Conservation (phyloP, 2,797 vertebrate genomes). For the Fringilla coelebs region DNA sequence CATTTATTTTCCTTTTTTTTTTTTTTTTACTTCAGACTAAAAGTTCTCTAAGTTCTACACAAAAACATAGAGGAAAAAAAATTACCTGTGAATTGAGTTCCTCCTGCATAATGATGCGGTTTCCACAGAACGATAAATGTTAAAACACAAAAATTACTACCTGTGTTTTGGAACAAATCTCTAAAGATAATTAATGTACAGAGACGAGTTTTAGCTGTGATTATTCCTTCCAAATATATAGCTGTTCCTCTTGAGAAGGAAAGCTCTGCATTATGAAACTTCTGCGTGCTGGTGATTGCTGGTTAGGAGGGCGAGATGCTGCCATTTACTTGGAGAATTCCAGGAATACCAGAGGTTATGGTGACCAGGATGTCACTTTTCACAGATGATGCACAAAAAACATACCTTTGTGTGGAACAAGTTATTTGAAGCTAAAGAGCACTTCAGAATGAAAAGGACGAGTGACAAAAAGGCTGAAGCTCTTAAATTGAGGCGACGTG, state of each 20-base stretch:
- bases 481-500: background rate
- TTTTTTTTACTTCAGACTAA: background rate
- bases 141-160: background rate
- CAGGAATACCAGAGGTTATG: background rate
- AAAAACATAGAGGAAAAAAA: background rate
- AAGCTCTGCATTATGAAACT: background rate
- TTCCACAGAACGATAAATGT: background rate
- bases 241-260: background rate
- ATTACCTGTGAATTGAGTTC: background rate
- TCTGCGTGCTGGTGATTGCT: background rate
- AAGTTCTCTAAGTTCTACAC: background rate
- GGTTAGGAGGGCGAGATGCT: background rate
- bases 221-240: background rate
- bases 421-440: background rate
- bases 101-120: background rate
- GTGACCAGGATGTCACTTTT: background rate
- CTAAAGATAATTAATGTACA: constrained; percentile 11
- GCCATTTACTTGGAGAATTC: background rate
- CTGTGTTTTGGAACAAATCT: background rate
- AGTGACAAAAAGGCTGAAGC: background rate
- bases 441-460: background rate
- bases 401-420: background rate
- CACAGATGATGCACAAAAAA: background rate
- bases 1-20: no score
- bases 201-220: background rate